Evolutionary conservation across 2,113 vertebrate genomes (phyloP).

Genomic region (Apus apus): DNA sequence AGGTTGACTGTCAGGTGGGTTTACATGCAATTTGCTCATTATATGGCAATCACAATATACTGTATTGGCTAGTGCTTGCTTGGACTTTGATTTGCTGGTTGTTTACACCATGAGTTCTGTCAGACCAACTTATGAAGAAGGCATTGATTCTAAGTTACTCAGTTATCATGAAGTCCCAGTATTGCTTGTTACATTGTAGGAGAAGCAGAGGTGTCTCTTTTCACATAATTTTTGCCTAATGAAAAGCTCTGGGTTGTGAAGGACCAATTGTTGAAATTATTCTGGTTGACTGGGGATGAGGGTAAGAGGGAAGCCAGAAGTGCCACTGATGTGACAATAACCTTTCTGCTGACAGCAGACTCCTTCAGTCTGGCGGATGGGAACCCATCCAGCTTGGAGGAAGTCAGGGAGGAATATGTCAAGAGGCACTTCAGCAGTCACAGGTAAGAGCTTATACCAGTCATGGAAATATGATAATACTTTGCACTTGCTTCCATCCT

Average conservation of each 20-base stretch:
- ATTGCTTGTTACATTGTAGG: neutral
- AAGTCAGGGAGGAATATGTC: constrained; percentile 75
- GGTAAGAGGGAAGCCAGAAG: neutral
- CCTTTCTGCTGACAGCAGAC: constrained; percentile 58
- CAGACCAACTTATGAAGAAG: neutral
- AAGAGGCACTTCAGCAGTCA: constrained; percentile 45
- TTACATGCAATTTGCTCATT: neutral
- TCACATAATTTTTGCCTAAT: neutral
- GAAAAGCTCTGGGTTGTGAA: neutral
- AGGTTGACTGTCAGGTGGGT: neutral
- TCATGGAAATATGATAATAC: neutral
- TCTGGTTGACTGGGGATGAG: neutral
- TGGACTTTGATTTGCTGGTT: neutral
- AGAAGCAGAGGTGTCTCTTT: neutral
- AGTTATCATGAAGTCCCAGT: neutral
- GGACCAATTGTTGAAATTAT: neutral
- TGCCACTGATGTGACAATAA: neutral
- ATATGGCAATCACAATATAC: neutral
- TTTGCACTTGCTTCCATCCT: neutral
- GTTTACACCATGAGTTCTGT: neutral
- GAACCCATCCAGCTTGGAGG: constrained; percentile 69
- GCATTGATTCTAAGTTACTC: neutral
- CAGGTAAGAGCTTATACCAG: constrained; percentile 53
- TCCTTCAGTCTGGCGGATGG: constrained; percentile 70
- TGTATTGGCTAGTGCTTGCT: neutral